Conservation (phyloP, 2,797 vertebrate species). For the Gymnocypris eckloni region DNA sequence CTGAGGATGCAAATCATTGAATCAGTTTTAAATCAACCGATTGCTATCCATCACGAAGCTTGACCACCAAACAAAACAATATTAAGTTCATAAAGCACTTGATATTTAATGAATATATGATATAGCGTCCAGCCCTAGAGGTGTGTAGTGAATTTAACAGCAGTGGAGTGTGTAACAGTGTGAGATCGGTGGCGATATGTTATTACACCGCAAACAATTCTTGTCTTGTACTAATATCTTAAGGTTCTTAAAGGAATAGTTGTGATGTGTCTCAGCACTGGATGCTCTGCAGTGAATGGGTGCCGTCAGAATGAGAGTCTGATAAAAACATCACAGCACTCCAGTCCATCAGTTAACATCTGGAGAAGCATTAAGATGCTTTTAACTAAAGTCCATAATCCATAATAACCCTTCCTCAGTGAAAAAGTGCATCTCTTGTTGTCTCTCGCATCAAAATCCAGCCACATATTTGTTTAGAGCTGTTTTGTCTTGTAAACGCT, state of each 20-base stretch:
- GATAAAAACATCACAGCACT: neutral
- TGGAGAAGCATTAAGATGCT: too few relatives aligned
- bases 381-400: neutral
- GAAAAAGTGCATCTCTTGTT: neutral
- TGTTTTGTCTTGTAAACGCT: too few relatives aligned
- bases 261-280: too few relatives aligned
- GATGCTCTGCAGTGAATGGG: neutral
- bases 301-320: neutral
- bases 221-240: neutral
- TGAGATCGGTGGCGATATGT: neutral
- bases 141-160: conserved; percentile 2
- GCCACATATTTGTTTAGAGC: neutral
- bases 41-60: neutral
- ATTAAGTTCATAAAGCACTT: neutral
- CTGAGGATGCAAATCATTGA: neutral
- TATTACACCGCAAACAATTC: neutral
- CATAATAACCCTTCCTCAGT: neutral
- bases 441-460: too few relatives aligned
- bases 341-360: too few relatives aligned
- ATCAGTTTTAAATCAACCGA: neutral
- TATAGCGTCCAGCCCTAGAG: conserved; percentile 3
- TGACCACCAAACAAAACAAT: neutral
- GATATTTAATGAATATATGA: neutral
- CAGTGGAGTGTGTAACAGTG: conserved; percentile 16
- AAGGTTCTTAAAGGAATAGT: neutral